A percentile compares a stretch with the other conserved stretches of the same genome.
Evolutionary conservation across 2,113 vertebrate genomes (phyloP).

Genomic region (Chaenocephalus aceratus): DNA sequence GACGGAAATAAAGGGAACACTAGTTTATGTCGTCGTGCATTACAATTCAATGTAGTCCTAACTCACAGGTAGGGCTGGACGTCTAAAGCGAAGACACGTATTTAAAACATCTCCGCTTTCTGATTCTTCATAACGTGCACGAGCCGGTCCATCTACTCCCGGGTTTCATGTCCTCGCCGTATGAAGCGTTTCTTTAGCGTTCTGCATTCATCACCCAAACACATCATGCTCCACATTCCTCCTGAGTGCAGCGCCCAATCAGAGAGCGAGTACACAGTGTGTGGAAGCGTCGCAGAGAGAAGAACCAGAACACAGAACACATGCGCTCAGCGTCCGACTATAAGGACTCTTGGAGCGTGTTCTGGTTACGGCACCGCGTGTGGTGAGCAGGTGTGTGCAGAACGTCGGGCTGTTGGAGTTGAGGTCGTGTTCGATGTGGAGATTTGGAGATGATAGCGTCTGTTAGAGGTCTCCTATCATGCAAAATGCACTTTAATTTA

Average conservation of each 20-base stretch:
- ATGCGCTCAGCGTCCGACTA: conserved; percentile 56
- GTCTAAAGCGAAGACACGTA: too few species aligned
- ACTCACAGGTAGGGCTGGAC: too few species aligned
- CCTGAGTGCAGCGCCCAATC: conserved; percentile 24
- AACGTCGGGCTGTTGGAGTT: conserved; percentile 64
- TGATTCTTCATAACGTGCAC: not conserved
- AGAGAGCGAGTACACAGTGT: conserved; percentile 22
- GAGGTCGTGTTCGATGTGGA: conserved; percentile 58
- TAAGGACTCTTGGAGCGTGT: conserved; percentile 49
- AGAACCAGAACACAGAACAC: conserved; percentile 45
- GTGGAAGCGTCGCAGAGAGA: not conserved
- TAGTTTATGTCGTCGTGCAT: too few species aligned
- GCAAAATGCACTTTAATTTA: too few species aligned
- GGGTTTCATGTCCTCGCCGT: not conserved
- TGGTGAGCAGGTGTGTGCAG: conserved; percentile 61
- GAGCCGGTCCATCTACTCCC: not conserved
- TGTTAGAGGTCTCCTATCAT: conserved; percentile 44
- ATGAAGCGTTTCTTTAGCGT: not conserved
- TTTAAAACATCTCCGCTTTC: too few species aligned
- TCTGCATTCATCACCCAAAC: conserved; percentile 2
- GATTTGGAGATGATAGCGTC: conserved; percentile 73
- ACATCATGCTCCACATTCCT: conserved; percentile 13
- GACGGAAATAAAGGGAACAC: too few species aligned
- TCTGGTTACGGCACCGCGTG: conserved; percentile 62
- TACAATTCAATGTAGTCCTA: too few species aligned